Evolutionary conservation across 2,113 vertebrate genomes (phyloP), one percentile per base, ranked within the genome.

Genomic region (Megaptera novaeangliae): DNA sequence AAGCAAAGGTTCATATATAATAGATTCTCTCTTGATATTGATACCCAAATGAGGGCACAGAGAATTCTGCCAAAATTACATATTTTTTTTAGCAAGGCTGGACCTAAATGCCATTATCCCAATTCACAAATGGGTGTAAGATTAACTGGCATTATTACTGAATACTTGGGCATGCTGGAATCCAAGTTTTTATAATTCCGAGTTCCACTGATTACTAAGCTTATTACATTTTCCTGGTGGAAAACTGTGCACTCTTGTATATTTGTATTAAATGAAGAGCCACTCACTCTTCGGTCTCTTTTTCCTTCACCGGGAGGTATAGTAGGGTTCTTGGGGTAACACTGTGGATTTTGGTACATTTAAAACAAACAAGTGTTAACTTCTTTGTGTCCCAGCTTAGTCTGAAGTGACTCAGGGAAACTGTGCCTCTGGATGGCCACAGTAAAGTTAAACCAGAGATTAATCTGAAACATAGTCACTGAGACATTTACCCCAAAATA

Each of bases 1-100:
- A 96, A 89, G 14, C 69, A 93, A 94, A 55, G 0, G 15, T 59
- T 89, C 12, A 96, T 25, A 52, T 46, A 94, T 31, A 83, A 69
- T 59, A 83, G 15, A 88, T 55, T 61, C 9, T 75, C 23, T 36
- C 39, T 69, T 74, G 20, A 52, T 41, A 92, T 12, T 83, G n/a
- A 75, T 69, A 69, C 7, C 6, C 18, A 75, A 93, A 95, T 4
- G 14, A 93, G 12, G 10, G 5, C 4, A 36, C 55, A 25, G 36
- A 68, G 0, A 94, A 77, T 84, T 81, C 88, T 91, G 17, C 23
- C 29, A 91, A 75, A 96, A 89, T 41, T 59, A 44, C 36, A 63
- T 63, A 57, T 61, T 18, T 29, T 41, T 64, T 88, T 82, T 29
- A 78, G 1, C 46, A 93, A 89, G 6, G 18, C 59, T 92, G 13